These are phyloP conservation scores for Gymnothorax reevesii DNA, from an alignment of 2,797 vertebrate species.

Conservation along the genomic window DNA sequence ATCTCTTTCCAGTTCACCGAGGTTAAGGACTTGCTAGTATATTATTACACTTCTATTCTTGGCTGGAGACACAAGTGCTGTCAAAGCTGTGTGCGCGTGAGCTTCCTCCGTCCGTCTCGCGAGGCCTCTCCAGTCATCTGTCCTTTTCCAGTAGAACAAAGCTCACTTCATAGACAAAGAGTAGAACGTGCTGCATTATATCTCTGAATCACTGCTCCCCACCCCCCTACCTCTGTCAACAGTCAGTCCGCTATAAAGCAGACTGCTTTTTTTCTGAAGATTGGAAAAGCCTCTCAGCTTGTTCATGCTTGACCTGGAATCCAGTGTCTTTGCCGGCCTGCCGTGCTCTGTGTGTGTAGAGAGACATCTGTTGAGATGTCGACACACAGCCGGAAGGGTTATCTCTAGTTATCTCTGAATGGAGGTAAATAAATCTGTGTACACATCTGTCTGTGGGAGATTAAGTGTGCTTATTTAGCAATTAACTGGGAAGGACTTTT, in stretches of 20 bases:
- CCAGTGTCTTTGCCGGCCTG: neutral
- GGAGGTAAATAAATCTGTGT: conserved; percentile 6
- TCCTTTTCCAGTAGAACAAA: neutral
- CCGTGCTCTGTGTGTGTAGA: conserved; percentile 10
- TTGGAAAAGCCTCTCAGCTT: conserved; percentile 26
- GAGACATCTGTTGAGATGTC: conserved; percentile 34
- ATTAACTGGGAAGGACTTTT: conserved; percentile 37
- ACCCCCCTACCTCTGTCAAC: conserved; percentile 31
- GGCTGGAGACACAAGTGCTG: conserved; percentile 60
- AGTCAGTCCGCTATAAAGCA: conserved; percentile 38
- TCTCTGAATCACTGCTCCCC: conserved; percentile 48
- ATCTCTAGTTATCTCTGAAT: conserved; percentile 46
- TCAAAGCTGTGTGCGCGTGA: neutral
- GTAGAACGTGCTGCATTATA: conserved; percentile 41
- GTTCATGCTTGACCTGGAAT: conserved; percentile 25
- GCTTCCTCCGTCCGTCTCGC: neutral
- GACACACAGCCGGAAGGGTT: conserved; percentile 45
- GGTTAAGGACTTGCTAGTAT: conserved; percentile 56
- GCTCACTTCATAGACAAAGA: neutral
- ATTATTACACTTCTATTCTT: conserved; percentile 76
- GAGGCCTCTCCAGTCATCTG: neutral
- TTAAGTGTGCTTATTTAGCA: conserved; percentile 37
- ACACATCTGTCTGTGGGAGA: conserved; percentile 59
- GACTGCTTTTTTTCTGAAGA: conserved; percentile 41
- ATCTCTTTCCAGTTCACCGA: conserved; percentile 47